phyloP scores from a whole-genome alignment of 2,113 vertebrate genomes.

The Lycaon pictus region DNA sequence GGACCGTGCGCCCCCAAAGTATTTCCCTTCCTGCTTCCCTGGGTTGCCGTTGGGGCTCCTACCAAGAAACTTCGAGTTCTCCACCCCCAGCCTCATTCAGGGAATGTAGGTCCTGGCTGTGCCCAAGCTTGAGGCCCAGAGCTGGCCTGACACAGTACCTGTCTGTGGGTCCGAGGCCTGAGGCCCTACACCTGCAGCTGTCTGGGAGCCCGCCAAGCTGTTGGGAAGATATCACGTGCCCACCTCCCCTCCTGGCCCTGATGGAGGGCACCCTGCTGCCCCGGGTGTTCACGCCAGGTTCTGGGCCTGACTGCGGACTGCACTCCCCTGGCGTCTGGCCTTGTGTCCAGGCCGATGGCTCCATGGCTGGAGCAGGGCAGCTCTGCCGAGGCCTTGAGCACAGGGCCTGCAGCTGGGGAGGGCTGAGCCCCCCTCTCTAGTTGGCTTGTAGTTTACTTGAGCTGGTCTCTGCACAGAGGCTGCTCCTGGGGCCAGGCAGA shows the following conservation, averaged over 20 bases:
- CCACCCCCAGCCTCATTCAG: not conserved
- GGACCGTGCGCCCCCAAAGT: rapidly evolving
- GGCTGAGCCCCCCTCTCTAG: not conserved
- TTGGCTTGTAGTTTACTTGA: not conserved
- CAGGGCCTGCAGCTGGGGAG: not conserved
- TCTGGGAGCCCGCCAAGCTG: too few species aligned
- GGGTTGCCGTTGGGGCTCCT: not conserved
- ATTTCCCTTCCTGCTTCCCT: not conserved
- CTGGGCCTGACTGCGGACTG: too few species aligned
- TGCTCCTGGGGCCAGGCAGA: not conserved
- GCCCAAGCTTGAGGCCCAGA: not conserved
- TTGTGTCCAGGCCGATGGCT: not conserved
- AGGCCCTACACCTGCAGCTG: not conserved
- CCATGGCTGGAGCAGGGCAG: not conserved
- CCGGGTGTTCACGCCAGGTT: not conserved
- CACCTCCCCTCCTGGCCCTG: not conserved
- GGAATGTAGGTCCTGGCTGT: not conserved
- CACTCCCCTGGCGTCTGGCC: not conserved
- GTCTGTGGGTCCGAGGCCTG: not conserved
- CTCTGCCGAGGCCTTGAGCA: not conserved
- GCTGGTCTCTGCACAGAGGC: not conserved
- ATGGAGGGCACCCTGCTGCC: not conserved
- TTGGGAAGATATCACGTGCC: rapidly evolving
- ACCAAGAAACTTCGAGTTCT: not conserved
- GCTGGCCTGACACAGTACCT: not conserved